Percentiles rank a stretch among this genome's conserved stretches.
These are phyloP conservation scores for Perca fluviatilis DNA, from an alignment of 2,113 vertebrate species.

Conservation along the genomic window DNA sequence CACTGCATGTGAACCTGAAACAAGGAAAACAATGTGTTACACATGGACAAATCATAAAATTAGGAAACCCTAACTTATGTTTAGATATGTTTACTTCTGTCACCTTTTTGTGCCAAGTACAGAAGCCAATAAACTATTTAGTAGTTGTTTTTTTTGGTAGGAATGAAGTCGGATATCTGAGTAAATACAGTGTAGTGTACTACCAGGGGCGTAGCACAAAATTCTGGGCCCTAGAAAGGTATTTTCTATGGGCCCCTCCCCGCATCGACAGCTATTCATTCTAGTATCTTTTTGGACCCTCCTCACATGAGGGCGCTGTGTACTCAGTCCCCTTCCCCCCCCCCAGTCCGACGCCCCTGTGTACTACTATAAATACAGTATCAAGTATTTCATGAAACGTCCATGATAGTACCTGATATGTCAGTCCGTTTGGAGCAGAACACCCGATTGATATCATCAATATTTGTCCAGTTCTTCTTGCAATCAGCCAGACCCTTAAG, in stretches of 20 bases:
- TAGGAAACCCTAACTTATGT: not conserved
- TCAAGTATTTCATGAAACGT: not conserved
- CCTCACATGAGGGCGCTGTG: too few relatives aligned
- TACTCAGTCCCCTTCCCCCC: too few relatives aligned
- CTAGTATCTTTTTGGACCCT: too few relatives aligned
- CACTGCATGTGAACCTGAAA: not conserved
- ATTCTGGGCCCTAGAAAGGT: too few relatives aligned
- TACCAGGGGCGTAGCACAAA: too few relatives aligned
- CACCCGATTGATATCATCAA: conserved; percentile 52
- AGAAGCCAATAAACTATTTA: too few relatives aligned
- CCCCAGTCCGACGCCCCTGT: too few relatives aligned
- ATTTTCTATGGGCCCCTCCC: too few relatives aligned
- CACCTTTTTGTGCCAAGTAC: not conserved
- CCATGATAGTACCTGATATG: conserved; percentile 54
- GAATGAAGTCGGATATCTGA: not conserved
- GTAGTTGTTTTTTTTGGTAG: too few relatives aligned
- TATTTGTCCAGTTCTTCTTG: conserved; percentile 44
- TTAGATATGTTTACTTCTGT: not conserved
- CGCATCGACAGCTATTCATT: too few relatives aligned
- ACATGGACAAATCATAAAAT: not conserved
- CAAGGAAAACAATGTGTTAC: not conserved
- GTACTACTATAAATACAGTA: not conserved
- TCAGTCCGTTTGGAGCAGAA: conserved; percentile 64
- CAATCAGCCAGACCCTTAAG: conserved; percentile 49
- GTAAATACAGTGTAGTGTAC: not conserved